Conservation (phyloP, 2,113 vertebrate genomes). For the Myotis yumanensis region DNA sequence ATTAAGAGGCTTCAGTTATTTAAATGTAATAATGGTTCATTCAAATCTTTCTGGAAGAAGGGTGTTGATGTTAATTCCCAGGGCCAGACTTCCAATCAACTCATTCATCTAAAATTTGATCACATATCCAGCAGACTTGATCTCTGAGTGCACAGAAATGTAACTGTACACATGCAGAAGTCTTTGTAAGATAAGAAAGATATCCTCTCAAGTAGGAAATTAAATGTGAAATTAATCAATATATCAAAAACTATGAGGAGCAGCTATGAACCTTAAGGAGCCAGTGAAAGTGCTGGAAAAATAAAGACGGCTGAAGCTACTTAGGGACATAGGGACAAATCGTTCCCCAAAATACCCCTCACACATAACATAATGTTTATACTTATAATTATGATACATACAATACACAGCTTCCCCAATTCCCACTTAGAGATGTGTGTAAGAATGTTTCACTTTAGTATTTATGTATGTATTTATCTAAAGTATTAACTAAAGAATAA, state of each 20-base stretch:
- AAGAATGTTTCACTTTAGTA: neutral
- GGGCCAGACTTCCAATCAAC: neutral
- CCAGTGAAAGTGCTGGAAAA: neutral
- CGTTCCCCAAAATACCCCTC: neutral
- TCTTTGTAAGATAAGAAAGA: slow-evolving; percentile 16
- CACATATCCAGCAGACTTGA: neutral
- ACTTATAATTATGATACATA: neutral
- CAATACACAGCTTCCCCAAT: neutral
- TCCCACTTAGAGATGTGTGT: neutral
- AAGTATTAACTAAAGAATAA: neutral
- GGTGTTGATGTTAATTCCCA: neutral
- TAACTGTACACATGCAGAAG: neutral
- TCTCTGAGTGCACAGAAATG: slow-evolving; percentile 34
- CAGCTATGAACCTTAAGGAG: neutral
- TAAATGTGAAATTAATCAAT: slow-evolving; percentile 41
- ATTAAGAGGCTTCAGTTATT: neutral
- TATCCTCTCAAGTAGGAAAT: slow-evolving; percentile 16
- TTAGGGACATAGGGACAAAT: neutral
- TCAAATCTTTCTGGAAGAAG: neutral
- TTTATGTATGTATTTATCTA: neutral
- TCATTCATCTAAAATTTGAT: slow-evolving; percentile 37
- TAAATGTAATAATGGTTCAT: neutral
- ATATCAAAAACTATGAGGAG: neutral
- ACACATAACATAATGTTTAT: neutral
- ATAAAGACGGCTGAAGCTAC: neutral